Evolutionary conservation across 1,140 invertebrate genomes (phyloP), one percentile per base, ranked within the genome.

Genomic region (Lordiphosa clarofinis): DNA sequence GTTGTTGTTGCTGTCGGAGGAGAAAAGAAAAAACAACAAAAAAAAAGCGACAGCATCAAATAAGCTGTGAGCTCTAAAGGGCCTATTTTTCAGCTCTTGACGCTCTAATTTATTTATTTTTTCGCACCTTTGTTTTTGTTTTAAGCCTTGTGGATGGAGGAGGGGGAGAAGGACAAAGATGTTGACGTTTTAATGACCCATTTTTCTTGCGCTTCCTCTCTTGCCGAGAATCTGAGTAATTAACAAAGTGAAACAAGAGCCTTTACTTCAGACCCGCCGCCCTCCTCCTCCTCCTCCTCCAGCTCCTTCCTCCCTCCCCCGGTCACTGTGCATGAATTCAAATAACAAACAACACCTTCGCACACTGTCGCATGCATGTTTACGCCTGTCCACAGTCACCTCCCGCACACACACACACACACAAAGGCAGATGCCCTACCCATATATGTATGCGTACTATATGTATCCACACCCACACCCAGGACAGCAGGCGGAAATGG

Each of bases 71-170:
- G 48, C 48, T 37, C 35, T 52, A 52, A 52, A 52, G 48, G 19
- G 48, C 48, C 48, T 52, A 52, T 52, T 52, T 52, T 52, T 52
- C 48, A 52, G 36, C 48, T 52, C 48, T 52, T 52, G 48, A 52
- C 48, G 48, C 48, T 52, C 48, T 52, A 52, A 52, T 52, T 52
- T 52, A 52, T 52, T 52, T 52, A 52, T 52, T 50, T 52, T 52
- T 52, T 52, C 36, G 48, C 48, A 52, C 48, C 48, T 52, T 52
- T 52, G 48, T 39, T 52, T 52, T 52, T 38, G 36, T 52, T 52
- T 52, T 52, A 52, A 52, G 48, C 48, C 12, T 12, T 46, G 10
- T 10, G 6, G 7, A 7, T 37, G 36, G 38, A 5, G 46, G 9
- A 11, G 47, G 28, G 15, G 15, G 38, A n/a, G 15, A 39, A 39